A percentile compares a stretch with the other conserved stretches of the same genome.
phyloP scores from a whole-genome alignment of 2,113 vertebrate species.

The Ellobius talpinus region DNA sequence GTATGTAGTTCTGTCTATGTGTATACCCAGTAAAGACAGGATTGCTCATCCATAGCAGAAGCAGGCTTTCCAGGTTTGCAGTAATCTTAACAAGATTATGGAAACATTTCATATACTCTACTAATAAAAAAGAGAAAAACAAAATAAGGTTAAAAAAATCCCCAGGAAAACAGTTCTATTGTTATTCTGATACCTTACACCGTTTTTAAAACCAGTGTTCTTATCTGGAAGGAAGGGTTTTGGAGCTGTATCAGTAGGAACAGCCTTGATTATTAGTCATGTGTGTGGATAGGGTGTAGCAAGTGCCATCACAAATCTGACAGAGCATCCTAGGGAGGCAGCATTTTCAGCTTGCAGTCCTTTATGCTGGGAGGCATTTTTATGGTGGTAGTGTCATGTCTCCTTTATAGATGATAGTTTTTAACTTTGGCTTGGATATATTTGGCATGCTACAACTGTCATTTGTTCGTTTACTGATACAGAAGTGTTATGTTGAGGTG shows the following conservation, averaged over 20 bases:
- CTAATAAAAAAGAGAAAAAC: background rate
- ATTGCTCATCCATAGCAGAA: background rate
- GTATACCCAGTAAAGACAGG: too few relatives aligned
- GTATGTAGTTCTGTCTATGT: background rate
- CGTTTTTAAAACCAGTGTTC: background rate
- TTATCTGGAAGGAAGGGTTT: background rate
- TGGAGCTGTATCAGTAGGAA: background rate
- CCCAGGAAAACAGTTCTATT: background rate
- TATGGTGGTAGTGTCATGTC: background rate
- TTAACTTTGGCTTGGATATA: background rate
- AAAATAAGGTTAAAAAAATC: background rate
- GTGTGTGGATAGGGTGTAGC: background rate
- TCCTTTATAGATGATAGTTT: background rate
- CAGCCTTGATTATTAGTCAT: too few relatives aligned
- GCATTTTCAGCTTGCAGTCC: background rate
- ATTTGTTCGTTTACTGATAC: background rate
- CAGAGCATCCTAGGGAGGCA: background rate
- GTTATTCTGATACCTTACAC: background rate
- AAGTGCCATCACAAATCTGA: background rate
- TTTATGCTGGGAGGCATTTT: background rate
- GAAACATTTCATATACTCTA: background rate
- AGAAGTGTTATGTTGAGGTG: background rate
- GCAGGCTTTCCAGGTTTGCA: background rate
- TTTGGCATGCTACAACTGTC: conserved; percentile 26
- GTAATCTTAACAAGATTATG: background rate